Evolutionary conservation across 1,140 invertebrate species (phyloP).

Genomic region (Acyrthosiphon pisum): DNA sequence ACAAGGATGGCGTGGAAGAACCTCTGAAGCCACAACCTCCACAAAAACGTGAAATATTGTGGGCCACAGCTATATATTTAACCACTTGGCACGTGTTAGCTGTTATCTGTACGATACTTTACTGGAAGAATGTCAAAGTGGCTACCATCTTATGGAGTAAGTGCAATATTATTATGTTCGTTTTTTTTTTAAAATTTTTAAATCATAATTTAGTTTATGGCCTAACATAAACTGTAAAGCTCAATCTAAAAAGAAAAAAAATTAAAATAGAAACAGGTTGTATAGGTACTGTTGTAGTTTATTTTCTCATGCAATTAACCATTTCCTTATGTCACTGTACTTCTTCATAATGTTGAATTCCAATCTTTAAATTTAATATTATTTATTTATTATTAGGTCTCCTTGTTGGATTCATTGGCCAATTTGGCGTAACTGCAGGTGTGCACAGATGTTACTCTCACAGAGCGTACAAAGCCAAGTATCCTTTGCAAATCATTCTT

Average conservation of each 20-base stretch:
- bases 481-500: conserved; percentile 71
- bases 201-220: background rate
- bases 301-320: background rate
- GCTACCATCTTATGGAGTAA: conserved; percentile 30
- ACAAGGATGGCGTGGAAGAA: background rate
- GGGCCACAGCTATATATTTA: conserved; percentile 48
- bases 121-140: conserved; percentile 46
- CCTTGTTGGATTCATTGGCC: conserved; percentile 65
- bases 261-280: background rate
- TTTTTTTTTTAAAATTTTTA: background rate
- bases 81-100: conserved; percentile 34
- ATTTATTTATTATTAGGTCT: conserved; percentile 63
- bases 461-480: conserved; percentile 79
- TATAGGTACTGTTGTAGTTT: background rate
- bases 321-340: background rate
- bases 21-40: background rate
- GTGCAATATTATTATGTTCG: background rate
- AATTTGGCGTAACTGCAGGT: conserved; percentile 80
- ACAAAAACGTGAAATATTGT: conserved; percentile 49
- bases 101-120: conserved; percentile 40
- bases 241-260: background rate
- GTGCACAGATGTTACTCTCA: conserved; percentile 86
- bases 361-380: background rate
- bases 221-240: background rate
- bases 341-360: no score